Percentiles rank a stretch among this genome's conserved stretches.
Conservation (phyloP, 1,140 invertebrate genomes). For the Drosophila varians region DNA sequence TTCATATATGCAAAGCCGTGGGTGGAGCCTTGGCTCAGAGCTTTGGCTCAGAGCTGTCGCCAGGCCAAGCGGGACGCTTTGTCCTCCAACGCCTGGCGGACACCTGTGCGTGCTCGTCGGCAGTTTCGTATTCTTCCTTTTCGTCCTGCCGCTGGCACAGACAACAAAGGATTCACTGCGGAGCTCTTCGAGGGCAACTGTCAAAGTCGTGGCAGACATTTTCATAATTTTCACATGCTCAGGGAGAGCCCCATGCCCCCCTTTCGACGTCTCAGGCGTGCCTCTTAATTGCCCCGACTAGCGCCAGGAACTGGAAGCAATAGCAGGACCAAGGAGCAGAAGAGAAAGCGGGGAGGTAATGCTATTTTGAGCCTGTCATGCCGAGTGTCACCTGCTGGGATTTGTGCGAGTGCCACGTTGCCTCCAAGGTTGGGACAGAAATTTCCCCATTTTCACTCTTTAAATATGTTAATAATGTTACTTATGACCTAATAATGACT, state of each 20-base stretch:
- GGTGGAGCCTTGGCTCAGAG: conserved; percentile 24
- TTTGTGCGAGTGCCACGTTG: conserved; percentile 33
- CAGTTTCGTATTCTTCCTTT: conserved; percentile 36
- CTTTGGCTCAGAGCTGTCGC: conserved; percentile 43
- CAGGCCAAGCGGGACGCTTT: conserved; percentile 12
- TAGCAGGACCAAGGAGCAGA: background rate
- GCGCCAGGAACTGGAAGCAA: conserved; percentile 4
- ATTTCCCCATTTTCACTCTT: conserved; percentile 30
- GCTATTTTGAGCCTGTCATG: conserved; percentile 44
- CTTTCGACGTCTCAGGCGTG: conserved; percentile 33
- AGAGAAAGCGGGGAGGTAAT: conserved; percentile 19
- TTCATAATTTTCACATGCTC: conserved; percentile 77
- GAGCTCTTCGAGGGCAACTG: conserved; percentile 29
- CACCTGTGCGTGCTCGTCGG: conserved; percentile 64
- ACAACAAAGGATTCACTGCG: conserved; percentile 69
- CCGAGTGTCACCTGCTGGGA: conserved; percentile 57
- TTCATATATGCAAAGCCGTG: conserved; percentile 52
- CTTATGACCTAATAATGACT: conserved; percentile 1
- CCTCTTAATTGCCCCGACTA: conserved; percentile 59
- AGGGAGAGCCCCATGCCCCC: conserved; percentile 2
- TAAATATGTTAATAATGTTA: background rate
- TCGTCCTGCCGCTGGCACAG: conserved; percentile 34
- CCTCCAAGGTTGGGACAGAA: conserved; percentile 28
- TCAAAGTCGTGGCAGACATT: conserved; percentile 66
- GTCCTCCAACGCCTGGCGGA: background rate